phyloP scores from a whole-genome alignment of 1,140 invertebrate species.

The Penaeus indicus region DNA sequence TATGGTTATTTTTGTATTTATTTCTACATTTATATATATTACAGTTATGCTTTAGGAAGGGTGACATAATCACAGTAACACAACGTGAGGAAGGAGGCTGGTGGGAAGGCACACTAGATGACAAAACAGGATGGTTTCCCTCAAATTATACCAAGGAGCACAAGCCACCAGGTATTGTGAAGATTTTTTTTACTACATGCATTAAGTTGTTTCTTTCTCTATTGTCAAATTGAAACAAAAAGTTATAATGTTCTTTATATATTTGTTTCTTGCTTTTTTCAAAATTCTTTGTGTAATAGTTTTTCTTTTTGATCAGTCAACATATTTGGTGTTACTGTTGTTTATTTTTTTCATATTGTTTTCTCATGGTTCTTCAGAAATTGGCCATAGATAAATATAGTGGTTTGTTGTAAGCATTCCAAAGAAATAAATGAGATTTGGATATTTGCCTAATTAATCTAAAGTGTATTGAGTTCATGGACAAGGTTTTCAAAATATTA shows the following conservation, averaged over 20 bases:
- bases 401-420: too few relatives aligned
- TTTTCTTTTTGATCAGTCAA: too few relatives aligned
- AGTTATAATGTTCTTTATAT: not conserved
- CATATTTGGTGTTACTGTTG: too few relatives aligned
- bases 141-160: slow-evolving; percentile 96
- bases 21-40: slow-evolving; percentile 68
- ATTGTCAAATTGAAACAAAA: slow-evolving; percentile 55
- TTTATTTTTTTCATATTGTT: too few relatives aligned
- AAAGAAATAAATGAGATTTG: too few relatives aligned
- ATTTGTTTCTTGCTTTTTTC: not conserved
- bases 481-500: too few relatives aligned
- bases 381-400: too few relatives aligned
- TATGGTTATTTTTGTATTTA: not conserved
- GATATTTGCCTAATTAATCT: too few relatives aligned
- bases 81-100: slow-evolving; percentile 97
- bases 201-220: slow-evolving; percentile 71
- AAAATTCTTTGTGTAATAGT: too few relatives aligned
- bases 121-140: slow-evolving; percentile 97
- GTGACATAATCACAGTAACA: slow-evolving; percentile 96
- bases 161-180: slow-evolving; percentile 73
- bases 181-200: slow-evolving; percentile 68
- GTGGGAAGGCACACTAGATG: slow-evolving; percentile 90
- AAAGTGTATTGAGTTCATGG: too few relatives aligned
- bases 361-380: too few relatives aligned
- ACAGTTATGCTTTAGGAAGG: slow-evolving; percentile 94